These are phyloP conservation scores for Asteroscopus sphinx DNA, from an alignment of 2,888 invertebrate genomes.

Conservation along the genomic window DNA sequence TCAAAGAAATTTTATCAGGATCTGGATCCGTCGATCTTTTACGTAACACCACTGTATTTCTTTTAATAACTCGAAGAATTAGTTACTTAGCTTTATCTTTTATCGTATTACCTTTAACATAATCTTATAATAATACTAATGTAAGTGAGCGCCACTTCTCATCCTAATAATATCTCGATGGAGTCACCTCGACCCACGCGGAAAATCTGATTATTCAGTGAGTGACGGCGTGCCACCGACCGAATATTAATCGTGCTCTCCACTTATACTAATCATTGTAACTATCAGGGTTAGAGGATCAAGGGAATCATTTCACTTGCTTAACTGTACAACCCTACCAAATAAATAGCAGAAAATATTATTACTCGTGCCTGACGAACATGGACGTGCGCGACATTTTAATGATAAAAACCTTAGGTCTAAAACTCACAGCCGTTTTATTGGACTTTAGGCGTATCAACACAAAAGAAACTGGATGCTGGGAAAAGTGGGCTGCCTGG, in stretches of 20 bases:
- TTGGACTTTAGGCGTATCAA: conserved; percentile 50
- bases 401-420: conserved; percentile 46
- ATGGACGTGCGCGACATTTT: conserved; percentile 49
- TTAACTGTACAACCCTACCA: conserved; percentile 72
- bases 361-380: conserved; percentile 64
- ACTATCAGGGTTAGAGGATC: conserved; percentile 69
- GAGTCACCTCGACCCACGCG: conserved; percentile 68
- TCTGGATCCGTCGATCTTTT: neutral
- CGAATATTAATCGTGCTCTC: conserved; percentile 77
- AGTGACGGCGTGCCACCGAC: conserved; percentile 69
- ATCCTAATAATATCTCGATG: conserved; percentile 68
- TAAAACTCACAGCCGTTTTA: conserved; percentile 59
- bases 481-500: conserved; percentile 26
- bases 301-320: conserved; percentile 69
- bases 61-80: conserved; percentile 12
- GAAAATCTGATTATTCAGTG: conserved; percentile 78
- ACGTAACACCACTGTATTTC: conserved; percentile 18
- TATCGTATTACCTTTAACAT: conserved; percentile 46
- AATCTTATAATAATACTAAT: conserved; percentile 55
- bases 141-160: conserved; percentile 55
- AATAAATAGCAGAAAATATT: conserved; percentile 70
- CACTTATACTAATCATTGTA: conserved; percentile 70
- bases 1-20: neutral
- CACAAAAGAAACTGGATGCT: conserved; percentile 48
- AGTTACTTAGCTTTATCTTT: conserved; percentile 41